Conservation (phyloP, 2,888 invertebrate species). For the Chrysolina americana region DNA sequence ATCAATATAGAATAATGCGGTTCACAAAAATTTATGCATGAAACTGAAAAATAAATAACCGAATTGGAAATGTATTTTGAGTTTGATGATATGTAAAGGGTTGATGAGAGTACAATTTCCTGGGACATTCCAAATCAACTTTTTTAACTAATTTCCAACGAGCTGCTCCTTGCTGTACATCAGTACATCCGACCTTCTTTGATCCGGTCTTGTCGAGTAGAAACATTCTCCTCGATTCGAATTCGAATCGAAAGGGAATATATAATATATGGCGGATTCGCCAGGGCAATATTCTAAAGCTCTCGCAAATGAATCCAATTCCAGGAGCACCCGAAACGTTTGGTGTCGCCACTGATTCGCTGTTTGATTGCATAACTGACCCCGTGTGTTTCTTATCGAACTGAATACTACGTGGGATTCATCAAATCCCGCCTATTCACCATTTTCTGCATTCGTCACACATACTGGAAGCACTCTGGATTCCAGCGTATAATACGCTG, state of each 20-base stretch:
- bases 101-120: no score
- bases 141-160: no score
- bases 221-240: neutral
- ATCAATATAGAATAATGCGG: no score
- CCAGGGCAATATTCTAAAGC: constrained; percentile 25
- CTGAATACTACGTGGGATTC: constrained; percentile 40
- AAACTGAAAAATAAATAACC: no score
- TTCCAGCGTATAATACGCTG: neutral
- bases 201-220: neutral
- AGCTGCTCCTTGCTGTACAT: no score
- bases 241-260: neutral
- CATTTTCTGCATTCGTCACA: constrained; percentile 49
- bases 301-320: constrained; percentile 37
- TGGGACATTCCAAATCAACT: no score
- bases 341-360: constrained; percentile 27
- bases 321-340: constrained; percentile 31
- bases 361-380: constrained; percentile 47
- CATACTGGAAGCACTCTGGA: constrained; percentile 17
- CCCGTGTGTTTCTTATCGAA: constrained; percentile 42
- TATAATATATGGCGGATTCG: constrained; percentile 17
- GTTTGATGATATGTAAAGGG: no score
- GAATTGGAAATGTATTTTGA: no score
- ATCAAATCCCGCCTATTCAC: constrained; percentile 48
- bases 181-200: neutral
- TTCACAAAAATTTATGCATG: no score